Percentiles rank a stretch among this genome's conserved stretches.
Evolutionary conservation across 2,888 invertebrate species (phyloP).

Genomic region (Hemaris fuciformis): DNA sequence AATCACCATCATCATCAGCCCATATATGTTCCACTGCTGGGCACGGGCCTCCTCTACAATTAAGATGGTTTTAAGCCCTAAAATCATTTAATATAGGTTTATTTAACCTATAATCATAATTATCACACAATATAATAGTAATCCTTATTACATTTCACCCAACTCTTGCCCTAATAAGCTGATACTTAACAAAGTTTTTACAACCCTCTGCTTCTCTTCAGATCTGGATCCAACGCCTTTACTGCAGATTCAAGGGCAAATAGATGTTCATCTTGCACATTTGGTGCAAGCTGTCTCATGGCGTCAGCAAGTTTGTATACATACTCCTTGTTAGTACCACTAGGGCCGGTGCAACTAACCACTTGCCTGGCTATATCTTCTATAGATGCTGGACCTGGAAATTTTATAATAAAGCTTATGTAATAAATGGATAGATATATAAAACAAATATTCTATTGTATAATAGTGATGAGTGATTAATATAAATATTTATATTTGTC

Average conservation of each 20-base stretch:
- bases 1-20: no score
- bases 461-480: no score
- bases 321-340: slow-evolving; percentile 96
- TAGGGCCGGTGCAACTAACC: slow-evolving; percentile 87
- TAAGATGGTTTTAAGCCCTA: no score
- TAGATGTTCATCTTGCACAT: slow-evolving; percentile 88
- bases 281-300: slow-evolving; percentile 88
- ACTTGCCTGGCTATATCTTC: slow-evolving; percentile 91
- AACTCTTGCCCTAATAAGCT: not conserved
- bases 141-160: not conserved
- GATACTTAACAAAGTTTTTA: not conserved
- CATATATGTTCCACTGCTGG: no score
- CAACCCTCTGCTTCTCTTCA: slow-evolving; percentile 16
- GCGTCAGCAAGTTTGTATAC: slow-evolving; percentile 90
- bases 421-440: not conserved
- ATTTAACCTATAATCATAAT: no score
- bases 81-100: no score
- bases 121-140: not conserved
- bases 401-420: not conserved
- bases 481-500: no score
- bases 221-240: slow-evolving; percentile 41
- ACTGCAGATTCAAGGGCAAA: slow-evolving; percentile 85
- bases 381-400: slow-evolving; percentile 86
- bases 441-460: not conserved
- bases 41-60: no score